Base-by-base conservation (phyloP, 2,797 vertebrate species). In the Neoniphon sammara region DNA sequence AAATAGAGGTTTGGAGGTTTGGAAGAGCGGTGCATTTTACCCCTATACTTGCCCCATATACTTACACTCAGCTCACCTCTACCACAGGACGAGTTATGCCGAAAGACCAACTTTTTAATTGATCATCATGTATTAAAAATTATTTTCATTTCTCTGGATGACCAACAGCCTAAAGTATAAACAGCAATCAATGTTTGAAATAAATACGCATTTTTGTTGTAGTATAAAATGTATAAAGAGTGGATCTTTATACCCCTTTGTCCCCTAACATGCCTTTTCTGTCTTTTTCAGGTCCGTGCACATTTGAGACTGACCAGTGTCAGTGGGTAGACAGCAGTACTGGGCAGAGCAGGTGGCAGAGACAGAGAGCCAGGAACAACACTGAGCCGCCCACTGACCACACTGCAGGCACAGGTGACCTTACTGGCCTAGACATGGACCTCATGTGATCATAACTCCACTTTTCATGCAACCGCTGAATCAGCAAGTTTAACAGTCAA, bases 271-370 rank as follows among this genome's bases (percentile, higher is more conserved):
- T n/a, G n/a, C n/a, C n/a, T n/a, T n/a, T n/a, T 34, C 9, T 30
- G 36, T 44, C 52, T 27, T 15, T 75, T 83, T 57, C 56, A 95
- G 94, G 94, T 77, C 73, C 81, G 0, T 95, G 94, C 77, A 90
- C 93, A 8, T 95, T 95, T 91, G 94, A 95, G 74, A 79, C 42
- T 0, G 82, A 89, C 60, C 83, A 88, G 61, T 95, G 94, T 46
- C 64, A 52, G 2, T 95, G 94, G 94, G 81, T 21, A 23, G 92
- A 93, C 77, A 60, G 50, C 21, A 89, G 91, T 58, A 69, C 81
- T 11, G 89, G 89, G 73, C 68, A 30, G 30, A 91, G 76, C 63
- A 82, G 55, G 73, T 95, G 94, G 94, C 78, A 85, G 70, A 86
- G 92, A 61, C 87, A 91, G 66, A 93, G 80, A 80, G 91, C 93